Conservation (phyloP, 1,140 invertebrate genomes). For the Cydia strobilella region DNA sequence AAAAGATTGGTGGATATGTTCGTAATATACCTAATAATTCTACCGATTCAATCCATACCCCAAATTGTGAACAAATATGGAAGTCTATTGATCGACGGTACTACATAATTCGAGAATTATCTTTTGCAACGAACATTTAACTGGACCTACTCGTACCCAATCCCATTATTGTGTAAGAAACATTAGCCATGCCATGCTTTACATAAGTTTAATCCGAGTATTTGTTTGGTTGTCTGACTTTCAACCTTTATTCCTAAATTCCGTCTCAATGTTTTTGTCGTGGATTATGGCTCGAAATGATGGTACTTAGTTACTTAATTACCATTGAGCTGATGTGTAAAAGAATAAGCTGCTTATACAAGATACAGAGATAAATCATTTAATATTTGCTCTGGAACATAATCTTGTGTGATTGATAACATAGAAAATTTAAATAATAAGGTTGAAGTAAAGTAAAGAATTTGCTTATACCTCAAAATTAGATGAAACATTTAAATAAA, state of each 20-base stretch:
- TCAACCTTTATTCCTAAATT: slow-evolving; percentile 25
- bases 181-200: slow-evolving; percentile 31
- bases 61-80: no score
- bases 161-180: slow-evolving; percentile 29
- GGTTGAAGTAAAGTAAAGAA: no score
- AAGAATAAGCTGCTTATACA: neutral
- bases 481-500: no score
- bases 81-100: no score
- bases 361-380: neutral
- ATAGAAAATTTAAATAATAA: neutral
- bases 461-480: no score
- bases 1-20: no score
- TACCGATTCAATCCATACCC: no score
- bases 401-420: neutral
- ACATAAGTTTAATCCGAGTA: slow-evolving; percentile 30
- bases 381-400: neutral
- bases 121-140: no score
- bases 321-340: neutral
- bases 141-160: no score
- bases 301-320: slow-evolving; percentile 9
- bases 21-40: no score
- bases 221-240: slow-evolving; percentile 28
- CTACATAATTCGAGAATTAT: no score
- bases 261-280: slow-evolving; percentile 1
- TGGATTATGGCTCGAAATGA: slow-evolving; percentile 15